Conservation (phyloP, 2,797 vertebrate genomes). For the Chaetophractus vellerosus region DNA sequence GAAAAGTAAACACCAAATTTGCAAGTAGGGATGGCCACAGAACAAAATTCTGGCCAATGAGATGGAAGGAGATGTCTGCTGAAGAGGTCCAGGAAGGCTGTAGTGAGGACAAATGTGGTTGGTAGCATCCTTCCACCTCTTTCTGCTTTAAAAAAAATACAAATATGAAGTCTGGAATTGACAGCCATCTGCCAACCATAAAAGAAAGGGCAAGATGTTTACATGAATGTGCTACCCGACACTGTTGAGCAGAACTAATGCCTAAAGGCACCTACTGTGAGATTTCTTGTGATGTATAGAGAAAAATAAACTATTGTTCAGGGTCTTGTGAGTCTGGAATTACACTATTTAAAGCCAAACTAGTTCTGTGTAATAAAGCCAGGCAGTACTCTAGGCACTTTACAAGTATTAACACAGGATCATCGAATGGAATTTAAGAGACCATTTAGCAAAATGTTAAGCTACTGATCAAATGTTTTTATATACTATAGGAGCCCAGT, state of each 20-base stretch:
- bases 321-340: not conserved
- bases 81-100: not conserved
- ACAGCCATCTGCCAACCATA: not conserved
- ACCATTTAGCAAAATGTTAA: conserved; percentile 39
- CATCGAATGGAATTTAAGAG: conserved; percentile 5
- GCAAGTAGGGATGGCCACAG: not conserved
- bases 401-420: conserved; percentile 17
- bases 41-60: not conserved
- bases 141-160: not conserved
- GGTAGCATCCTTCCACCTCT: not conserved
- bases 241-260: not conserved
- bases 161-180: not conserved
- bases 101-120: not conserved
- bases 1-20: not conserved
- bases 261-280: not conserved
- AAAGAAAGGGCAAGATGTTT: not conserved
- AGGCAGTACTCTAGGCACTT: not conserved
- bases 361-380: not conserved
- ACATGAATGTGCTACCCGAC: not conserved
- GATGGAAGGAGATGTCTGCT: not conserved
- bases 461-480: not conserved
- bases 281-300: conserved; percentile 4
- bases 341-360: not conserved
- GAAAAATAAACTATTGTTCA: conserved; percentile 33
- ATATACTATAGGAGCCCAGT: not conserved